phyloP scores from a whole-genome alignment of 2,797 vertebrate genomes.

The Pelobates cultripes region DNA sequence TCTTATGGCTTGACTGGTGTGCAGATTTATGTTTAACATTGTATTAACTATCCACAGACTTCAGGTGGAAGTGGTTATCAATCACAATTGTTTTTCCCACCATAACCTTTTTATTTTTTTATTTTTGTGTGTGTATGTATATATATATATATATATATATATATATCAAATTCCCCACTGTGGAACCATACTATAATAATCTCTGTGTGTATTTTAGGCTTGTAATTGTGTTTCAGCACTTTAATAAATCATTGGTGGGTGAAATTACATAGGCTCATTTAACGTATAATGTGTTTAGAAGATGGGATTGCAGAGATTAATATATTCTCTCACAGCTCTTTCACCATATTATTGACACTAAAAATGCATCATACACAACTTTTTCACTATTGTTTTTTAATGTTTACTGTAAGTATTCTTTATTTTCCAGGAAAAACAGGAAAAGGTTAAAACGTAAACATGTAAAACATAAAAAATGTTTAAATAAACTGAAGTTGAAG shows the following conservation, averaged over 20 bases:
- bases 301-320: conserved; percentile 74
- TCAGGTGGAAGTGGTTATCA: too few relatives aligned
- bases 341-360: conserved; percentile 71
- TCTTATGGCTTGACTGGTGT: too few relatives aligned
- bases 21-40: too few relatives aligned
- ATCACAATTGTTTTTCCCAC: too few relatives aligned
- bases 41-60: too few relatives aligned
- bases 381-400: conserved; percentile 24
- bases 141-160: background rate
- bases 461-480: conserved; percentile 53
- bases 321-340: conserved; percentile 71
- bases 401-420: conserved; percentile 1
- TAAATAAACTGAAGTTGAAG: conserved; percentile 61
- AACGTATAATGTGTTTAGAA: conserved; percentile 80
- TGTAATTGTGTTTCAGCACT: conserved; percentile 73
- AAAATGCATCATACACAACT: conserved; percentile 71
- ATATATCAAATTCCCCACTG: conserved; percentile 56
- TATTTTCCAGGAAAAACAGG: conserved; percentile 48
- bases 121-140: background rate
- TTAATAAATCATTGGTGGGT: conserved; percentile 79
- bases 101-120: too few relatives aligned
- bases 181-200: conserved; percentile 63
- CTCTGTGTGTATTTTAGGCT: conserved; percentile 61
- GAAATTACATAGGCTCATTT: conserved; percentile 80
- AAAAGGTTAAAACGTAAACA: conserved; percentile 40